phyloP scores from a whole-genome alignment of 2,113 vertebrate species.

The Hyperopisus bebe region DNA sequence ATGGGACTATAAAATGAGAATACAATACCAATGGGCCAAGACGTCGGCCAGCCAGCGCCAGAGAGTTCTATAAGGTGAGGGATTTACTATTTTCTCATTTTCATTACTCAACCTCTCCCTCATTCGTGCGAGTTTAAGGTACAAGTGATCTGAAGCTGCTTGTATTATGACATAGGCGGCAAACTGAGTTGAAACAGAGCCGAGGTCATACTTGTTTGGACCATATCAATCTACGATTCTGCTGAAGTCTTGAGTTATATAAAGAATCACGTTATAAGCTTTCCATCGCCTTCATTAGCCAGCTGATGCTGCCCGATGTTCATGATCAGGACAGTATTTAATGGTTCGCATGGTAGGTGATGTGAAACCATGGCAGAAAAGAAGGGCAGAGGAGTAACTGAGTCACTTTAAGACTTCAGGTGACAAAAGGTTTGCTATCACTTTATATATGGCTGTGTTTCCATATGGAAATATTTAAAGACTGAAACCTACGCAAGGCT shows the following conservation, averaged over 20 bases:
- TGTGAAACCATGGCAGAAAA: neutral
- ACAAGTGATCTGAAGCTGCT: neutral
- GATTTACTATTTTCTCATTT: constrained; percentile 19
- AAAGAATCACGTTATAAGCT: neutral
- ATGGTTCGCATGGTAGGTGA: neutral
- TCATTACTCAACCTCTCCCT: constrained; percentile 11
- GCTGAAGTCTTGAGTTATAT: neutral
- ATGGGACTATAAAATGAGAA: constrained; percentile 4
- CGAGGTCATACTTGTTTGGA: neutral
- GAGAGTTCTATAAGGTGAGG: constrained; percentile 11
- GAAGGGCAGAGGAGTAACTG: neutral
- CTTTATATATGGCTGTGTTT: neutral
- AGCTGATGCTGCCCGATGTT: neutral
- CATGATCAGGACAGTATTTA: neutral
- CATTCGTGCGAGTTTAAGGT: neutral
- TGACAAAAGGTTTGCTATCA: neutral
- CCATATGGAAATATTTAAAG: neutral
- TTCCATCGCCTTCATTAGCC: neutral
- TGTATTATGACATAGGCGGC: neutral
- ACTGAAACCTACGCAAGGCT: neutral
- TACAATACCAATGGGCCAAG: neutral
- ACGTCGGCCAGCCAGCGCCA: neutral
- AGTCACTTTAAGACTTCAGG: neutral
- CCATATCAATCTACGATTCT: neutral
- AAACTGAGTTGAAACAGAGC: neutral